phyloP scores from a whole-genome alignment of 2,113 vertebrate genomes.

The Paradisaea rubra region DNA sequence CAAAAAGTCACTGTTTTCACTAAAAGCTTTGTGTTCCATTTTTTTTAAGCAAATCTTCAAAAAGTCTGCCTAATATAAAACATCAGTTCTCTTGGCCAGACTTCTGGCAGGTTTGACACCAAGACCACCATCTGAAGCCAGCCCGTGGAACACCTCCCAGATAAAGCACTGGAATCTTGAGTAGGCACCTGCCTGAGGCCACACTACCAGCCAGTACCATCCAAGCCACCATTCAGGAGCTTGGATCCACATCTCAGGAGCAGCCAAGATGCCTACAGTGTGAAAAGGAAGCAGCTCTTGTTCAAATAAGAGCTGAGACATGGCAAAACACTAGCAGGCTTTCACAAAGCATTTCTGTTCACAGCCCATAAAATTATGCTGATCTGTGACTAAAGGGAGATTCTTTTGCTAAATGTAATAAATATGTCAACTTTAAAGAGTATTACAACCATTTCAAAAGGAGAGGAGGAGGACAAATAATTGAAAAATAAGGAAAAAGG shows the following conservation, averaged over 20 bases:
- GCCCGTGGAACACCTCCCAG: neutral
- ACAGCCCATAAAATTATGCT: neutral
- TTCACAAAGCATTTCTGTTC: neutral
- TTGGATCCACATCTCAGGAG: neutral
- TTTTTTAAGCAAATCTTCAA: neutral
- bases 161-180: neutral
- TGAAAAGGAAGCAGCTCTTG: neutral
- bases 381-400: neutral
- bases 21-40: neutral
- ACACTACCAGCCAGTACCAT: neutral
- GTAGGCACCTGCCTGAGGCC: neutral
- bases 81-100: neutral
- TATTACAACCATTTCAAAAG: neutral
- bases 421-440: neutral
- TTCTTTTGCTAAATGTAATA: neutral
- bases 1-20: neutral
- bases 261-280: neutral
- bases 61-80: neutral
- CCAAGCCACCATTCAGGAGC: neutral
- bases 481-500: neutral
- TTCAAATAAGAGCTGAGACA: neutral
- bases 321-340: neutral
- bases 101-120: neutral
- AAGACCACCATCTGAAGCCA: neutral
- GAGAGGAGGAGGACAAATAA: neutral